Evolutionary conservation across 2,797 vertebrate species (phyloP), one percentile per base, ranked within the genome.

Genomic region (Sebastes oblongus): DNA sequence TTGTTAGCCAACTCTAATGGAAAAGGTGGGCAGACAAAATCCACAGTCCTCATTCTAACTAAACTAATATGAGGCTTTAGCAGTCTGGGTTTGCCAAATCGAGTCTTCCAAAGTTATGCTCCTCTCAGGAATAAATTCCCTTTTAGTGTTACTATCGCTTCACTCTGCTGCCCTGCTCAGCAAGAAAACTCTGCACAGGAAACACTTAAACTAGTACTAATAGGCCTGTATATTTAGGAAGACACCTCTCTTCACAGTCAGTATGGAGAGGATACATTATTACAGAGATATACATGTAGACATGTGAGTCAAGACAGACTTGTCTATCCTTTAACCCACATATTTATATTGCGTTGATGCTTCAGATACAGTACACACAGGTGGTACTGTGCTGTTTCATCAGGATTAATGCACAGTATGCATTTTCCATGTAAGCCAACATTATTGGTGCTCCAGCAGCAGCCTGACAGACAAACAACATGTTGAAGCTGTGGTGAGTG

Each of bases 401-500:
- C 34, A 77, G 22, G 55, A 75, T 66, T 67, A 82, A 66, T 56
- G 80, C 64, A 58, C 32, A 12, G 65, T 84, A 18, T 7, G 78
- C 76, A 68, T 80, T 85, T 84, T 73, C 13, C 39, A 39, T 25
- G 25, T 71, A 56, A 64, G 72, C 65, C 78, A 74, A 80, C 50
- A 25, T 58, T n/a, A 66, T 8, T 58, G 71, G 20, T 13, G 52
- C 55, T 54, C n/a, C 32, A 13, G 75, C 59, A 50, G 58, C 52
- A 42, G 66, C 18, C 59, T 20, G 56, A 66, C 58, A 62, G 81
- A 86, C 69, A 84, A 84, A 88, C 88, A 89, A 88, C 87, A 89
- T 62, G 75, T 70, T 66, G 62, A 62, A 70, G 75, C 78, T 59
- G 77, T n/a, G 78, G 66, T 75, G 73, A 70, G 80, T 83, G 85